Percentiles rank a stretch among this genome's conserved stretches.
phyloP scores from a whole-genome alignment of 2,113 vertebrate species.

The Leucoraja erinaceus region DNA sequence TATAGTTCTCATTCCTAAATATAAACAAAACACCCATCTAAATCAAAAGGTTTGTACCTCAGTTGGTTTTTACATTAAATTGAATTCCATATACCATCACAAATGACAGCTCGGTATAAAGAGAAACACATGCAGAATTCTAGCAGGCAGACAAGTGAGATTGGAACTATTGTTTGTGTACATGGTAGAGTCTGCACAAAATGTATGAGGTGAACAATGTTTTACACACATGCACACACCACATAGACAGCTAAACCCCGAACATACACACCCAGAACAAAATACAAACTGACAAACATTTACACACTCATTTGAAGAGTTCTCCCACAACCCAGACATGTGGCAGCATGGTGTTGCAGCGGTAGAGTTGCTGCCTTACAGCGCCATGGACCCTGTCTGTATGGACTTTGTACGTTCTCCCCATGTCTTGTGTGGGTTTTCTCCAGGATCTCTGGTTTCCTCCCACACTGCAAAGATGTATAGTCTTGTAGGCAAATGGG shows the following conservation, averaged over 20 bases:
- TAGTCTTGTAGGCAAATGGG: no score
- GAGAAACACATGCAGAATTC: not conserved
- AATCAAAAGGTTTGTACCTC: not conserved
- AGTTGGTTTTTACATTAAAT: not conserved
- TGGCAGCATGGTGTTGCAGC: no score
- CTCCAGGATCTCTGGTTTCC: no score
- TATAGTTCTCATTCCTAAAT: not conserved
- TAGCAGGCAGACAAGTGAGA: not conserved
- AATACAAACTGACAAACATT: not conserved
- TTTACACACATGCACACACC: not conserved
- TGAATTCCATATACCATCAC: not conserved
- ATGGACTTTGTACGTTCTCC: no score
- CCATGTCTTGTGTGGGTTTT: no score
- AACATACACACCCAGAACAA: not conserved
- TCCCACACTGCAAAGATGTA: no score
- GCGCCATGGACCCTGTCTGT: no score
- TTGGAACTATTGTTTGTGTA: not conserved
- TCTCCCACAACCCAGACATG: no score
- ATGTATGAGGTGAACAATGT: not conserved
- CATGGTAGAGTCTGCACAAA: not conserved
- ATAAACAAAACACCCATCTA: slow-evolving; percentile 19
- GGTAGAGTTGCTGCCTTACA: no score
- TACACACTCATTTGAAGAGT: not conserved
- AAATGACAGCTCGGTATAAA: not conserved
- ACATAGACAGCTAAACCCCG: not conserved